Base-by-base conservation (phyloP, 2,113 vertebrate species). In the Ondatra zibethicus region DNA sequence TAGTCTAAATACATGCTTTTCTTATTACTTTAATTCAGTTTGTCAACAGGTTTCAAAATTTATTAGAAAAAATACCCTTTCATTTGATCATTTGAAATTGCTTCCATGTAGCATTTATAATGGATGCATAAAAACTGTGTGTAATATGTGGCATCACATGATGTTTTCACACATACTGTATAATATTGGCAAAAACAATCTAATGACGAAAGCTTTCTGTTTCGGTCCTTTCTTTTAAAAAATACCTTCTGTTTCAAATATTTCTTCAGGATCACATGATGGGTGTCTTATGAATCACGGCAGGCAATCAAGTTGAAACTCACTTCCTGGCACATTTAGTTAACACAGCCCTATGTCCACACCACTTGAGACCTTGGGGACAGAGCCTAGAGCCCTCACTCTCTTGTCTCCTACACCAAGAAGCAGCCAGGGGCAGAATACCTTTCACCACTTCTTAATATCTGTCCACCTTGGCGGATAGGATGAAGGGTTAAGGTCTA, bases 1-100 rank as follows among this genome's bases (percentile, higher is more conserved):
- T n/a, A 72, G 70, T n/a, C 70, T 42, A 89, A 73, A 36, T 39
- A 87, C 7, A 61, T 70, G 2, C 10, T 85, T 95, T 94, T 89
- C 29, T 63, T 63, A 45, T 50, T 52, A 61, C 93, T 95, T 78
- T 82, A 94, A 58, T 93, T 86, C 19, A 77, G n/a, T 33, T 87
- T 63, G 39, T 52, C 80, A 94, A 92, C 2, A 47, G 12, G 52
- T 39, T 73, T 72, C 50, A 45, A 86, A 7, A 82, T 61, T 36
- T 82, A n/a, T 85, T n/a, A 82, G 76, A 88, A 63, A 72, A 81
- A 80, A 70, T 89, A 52, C 36, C 92, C 13, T 14, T 87, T 55
- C 25, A 82, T 70, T 65, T 75, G 70, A 87, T 36, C 65, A 50
- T 80, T 93, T 52, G 78, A 93, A 88, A 88, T 55, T 65, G 7